Conservation (phyloP, 2,113 vertebrate genomes). For the Macrotus californicus region DNA sequence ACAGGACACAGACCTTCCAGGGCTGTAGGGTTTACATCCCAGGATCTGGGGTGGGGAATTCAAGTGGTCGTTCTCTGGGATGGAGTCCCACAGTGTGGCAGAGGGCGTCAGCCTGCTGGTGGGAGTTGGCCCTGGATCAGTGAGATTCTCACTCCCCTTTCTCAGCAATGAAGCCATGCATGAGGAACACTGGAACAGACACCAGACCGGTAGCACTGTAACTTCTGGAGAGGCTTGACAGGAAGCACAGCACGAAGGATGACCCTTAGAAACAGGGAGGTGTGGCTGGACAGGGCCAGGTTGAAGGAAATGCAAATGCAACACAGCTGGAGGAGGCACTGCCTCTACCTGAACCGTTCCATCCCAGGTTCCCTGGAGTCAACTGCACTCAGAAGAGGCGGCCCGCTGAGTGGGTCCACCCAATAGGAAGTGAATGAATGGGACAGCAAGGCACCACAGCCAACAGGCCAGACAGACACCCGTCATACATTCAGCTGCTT, state of each 20-base stretch:
- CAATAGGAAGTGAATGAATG: background rate
- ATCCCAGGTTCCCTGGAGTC: background rate
- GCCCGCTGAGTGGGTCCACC: too few species aligned
- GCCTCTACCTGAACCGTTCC: background rate
- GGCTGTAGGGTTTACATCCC: background rate
- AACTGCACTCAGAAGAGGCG: background rate
- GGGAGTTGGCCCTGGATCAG: background rate
- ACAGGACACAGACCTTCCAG: background rate
- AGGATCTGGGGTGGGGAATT: background rate
- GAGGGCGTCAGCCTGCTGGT: too few species aligned
- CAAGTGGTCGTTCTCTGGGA: background rate
- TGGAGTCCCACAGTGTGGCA: background rate
- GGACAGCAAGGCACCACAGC: accelerated
- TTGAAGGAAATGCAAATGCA: background rate
- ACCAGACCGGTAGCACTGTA: background rate
- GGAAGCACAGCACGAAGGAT: background rate
- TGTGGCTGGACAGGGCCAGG: background rate
- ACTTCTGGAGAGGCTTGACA: background rate
- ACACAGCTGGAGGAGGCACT: background rate
- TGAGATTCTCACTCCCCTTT: background rate
- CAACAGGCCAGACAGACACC: background rate
- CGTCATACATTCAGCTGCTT: background rate
- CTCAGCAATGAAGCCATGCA: background rate
- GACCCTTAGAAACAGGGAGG: background rate
- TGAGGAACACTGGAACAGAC: background rate